Conservation (phyloP, 2,797 vertebrate species). For the Macropus fuliginosus region DNA sequence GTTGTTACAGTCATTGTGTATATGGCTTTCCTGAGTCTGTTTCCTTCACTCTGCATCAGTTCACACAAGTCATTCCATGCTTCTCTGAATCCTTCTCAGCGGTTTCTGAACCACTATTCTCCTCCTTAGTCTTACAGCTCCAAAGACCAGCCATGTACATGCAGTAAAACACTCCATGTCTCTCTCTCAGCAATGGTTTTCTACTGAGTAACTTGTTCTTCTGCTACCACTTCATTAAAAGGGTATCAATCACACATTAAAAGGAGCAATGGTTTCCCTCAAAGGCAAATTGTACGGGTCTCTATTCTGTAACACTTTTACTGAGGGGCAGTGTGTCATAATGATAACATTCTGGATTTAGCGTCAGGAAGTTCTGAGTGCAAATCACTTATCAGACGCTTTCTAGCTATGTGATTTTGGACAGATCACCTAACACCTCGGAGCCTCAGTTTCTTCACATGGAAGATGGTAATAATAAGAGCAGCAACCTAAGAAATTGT, state of each 20-base stretch:
- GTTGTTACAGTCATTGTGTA: neutral
- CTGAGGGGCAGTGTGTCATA: neutral
- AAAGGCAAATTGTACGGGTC: neutral
- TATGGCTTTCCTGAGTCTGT: neutral
- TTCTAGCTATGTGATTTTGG: neutral
- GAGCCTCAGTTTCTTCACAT: neutral
- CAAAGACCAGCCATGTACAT: neutral
- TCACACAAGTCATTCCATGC: neutral
- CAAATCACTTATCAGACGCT: neutral
- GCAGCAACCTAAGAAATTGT: neutral
- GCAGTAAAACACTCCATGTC: neutral
- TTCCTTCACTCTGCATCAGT: neutral
- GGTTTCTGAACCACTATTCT: slow-evolving; percentile 21
- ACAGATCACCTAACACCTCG: neutral
- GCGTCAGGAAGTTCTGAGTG: neutral
- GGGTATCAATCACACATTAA: neutral
- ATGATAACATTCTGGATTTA: neutral
- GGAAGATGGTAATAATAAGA: neutral
- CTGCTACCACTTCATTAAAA: neutral
- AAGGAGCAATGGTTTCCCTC: slow-evolving; percentile 1
- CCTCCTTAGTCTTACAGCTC: slow-evolving; percentile 9
- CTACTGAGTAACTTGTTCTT: neutral
- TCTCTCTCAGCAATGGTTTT: neutral
- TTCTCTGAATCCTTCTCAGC: neutral
- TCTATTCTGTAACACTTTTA: neutral